Evolutionary conservation across 1,140 invertebrate genomes (phyloP).

Genomic region (Drosophila lacteicornis): DNA sequence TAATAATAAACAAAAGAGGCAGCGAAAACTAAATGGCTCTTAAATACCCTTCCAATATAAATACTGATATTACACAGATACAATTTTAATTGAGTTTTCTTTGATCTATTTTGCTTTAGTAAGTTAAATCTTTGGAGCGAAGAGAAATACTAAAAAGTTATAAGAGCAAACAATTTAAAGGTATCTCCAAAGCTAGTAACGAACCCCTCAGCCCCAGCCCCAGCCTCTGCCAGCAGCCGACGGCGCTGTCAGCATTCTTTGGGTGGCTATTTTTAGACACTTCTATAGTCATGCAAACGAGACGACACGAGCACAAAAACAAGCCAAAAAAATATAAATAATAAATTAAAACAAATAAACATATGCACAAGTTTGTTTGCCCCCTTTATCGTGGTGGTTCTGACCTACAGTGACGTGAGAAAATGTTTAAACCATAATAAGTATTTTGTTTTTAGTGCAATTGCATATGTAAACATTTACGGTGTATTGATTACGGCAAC

Average conservation of each 20-base stretch:
- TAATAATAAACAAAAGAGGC: neutral
- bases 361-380: conserved; percentile 25
- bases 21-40: neutral
- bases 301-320: conserved; percentile 48
- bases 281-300: conserved; percentile 57
- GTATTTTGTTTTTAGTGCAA: too few species aligned
- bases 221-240: neutral
- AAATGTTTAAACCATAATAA: too few species aligned
- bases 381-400: neutral
- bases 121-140: too few species aligned
- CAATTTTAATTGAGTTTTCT: too few species aligned
- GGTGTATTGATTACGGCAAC: too few species aligned
- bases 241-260: conserved; percentile 14
- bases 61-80: neutral
- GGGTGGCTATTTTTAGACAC: conserved; percentile 65
- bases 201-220: neutral
- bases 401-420: neutral
- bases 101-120: neutral
- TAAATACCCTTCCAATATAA: neutral
- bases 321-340: conserved; percentile 16
- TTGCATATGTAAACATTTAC: neutral
- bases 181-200: conserved; percentile 6
- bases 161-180: neutral
- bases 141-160: too few species aligned
- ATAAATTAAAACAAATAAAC: conserved; percentile 35